Evolutionary conservation across 2,888 invertebrate genomes (phyloP).

Genomic region (Hybos culiciformis): DNA sequence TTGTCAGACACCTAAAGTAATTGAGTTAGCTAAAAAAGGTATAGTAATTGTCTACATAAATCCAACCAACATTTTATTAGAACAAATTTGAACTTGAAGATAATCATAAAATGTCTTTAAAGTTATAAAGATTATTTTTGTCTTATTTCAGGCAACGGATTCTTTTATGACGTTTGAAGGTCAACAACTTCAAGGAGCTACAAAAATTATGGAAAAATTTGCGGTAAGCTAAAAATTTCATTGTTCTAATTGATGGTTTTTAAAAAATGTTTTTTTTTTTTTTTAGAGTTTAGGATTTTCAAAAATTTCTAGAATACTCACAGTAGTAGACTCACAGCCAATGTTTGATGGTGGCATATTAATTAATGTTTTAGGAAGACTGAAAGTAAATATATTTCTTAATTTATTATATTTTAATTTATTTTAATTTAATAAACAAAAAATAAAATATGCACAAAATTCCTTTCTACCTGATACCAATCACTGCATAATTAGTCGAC

Average conservation of each 20-base stretch:
- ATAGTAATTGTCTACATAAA: too few relatives aligned
- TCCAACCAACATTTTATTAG: too few relatives aligned
- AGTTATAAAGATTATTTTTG: too few relatives aligned
- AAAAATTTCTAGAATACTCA: constrained; percentile 83
- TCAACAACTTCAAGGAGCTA: constrained; percentile 78
- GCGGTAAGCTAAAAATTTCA: constrained; percentile 47
- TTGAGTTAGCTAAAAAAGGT: too few relatives aligned
- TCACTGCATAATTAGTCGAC: too few relatives aligned
- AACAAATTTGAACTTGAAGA: too few relatives aligned
- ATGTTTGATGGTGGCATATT: constrained; percentile 94
- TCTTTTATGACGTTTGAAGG: constrained; percentile 97
- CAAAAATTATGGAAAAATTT: constrained; percentile 91
- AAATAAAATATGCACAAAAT: too few relatives aligned
- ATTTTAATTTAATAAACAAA: not conserved
- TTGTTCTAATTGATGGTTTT: constrained; percentile 7
- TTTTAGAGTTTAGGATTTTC: constrained; percentile 81
- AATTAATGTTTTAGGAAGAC: constrained; percentile 89
- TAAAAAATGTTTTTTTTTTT: constrained; percentile 13
- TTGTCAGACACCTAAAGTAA: too few relatives aligned
- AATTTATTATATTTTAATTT: not conserved
- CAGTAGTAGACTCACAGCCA: constrained; percentile 94
- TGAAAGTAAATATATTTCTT: constrained; percentile 58
- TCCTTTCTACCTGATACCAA: too few relatives aligned
- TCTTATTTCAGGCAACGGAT: constrained; percentile 58
- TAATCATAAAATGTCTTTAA: too few relatives aligned